Conservation (phyloP, 2,113 vertebrate species). For the Pterocles gutturalis region DNA sequence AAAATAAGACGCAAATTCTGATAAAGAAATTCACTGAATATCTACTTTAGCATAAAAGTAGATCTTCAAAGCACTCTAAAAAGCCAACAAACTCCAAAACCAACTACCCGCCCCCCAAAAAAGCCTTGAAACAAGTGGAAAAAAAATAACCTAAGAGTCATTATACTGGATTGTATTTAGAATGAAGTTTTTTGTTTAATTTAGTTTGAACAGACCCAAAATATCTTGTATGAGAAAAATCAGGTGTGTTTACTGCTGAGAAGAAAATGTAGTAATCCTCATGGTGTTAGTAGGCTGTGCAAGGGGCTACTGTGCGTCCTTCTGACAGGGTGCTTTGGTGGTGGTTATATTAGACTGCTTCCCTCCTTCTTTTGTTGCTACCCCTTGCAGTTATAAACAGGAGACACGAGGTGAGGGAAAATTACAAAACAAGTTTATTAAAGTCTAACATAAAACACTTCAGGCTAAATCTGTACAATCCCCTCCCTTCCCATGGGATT, state of each 20-base stretch:
- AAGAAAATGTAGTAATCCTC: neutral
- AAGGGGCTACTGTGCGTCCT: fast-evolving
- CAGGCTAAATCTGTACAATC: slow-evolving; percentile 66
- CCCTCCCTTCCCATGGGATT: slow-evolving; percentile 40
- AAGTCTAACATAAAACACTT: slow-evolving; percentile 71
- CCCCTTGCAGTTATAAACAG: neutral
- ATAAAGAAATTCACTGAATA: neutral
- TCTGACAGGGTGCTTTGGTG: too few relatives aligned
- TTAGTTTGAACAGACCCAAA: neutral
- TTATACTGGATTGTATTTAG: neutral
- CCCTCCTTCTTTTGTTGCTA: neutral
- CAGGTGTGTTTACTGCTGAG: neutral
- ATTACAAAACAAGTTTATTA: slow-evolving; percentile 76
- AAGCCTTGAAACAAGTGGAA: neutral
- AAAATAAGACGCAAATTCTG: neutral
- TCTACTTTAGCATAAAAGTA: neutral
- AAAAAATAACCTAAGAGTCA: neutral
- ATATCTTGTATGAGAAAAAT: neutral
- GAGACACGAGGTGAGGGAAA: slow-evolving; percentile 53
- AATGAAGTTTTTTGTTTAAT: neutral
- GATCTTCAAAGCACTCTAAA: neutral
- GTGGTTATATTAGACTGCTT: neutral
- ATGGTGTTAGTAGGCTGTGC: too few relatives aligned
- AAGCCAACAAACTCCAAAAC: neutral
- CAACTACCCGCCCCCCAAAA: neutral